phyloP scores from a whole-genome alignment of 1,140 invertebrate species.

The Caenorhabditis briggsae region DNA sequence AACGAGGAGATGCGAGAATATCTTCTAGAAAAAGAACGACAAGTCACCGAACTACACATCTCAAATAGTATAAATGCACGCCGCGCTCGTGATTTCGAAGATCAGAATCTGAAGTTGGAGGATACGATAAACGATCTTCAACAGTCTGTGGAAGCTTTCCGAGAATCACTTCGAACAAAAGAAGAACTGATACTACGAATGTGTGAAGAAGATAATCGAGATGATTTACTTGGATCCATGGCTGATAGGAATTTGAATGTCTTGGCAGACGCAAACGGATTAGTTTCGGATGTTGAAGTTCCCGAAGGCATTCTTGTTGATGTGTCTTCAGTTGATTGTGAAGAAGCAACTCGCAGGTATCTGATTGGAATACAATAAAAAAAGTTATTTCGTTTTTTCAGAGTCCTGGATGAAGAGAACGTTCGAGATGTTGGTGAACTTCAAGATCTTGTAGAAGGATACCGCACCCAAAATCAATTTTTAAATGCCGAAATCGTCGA shows the following conservation, averaged over 20 bases:
- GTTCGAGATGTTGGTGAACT: conserved; percentile 65
- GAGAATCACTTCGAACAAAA: conserved; percentile 66
- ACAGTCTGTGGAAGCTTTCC: conserved; percentile 63
- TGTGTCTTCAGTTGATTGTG: conserved; percentile 21
- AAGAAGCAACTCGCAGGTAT: conserved; percentile 50
- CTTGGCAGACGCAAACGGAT: conserved; percentile 18
- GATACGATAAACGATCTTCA: conserved; percentile 55
- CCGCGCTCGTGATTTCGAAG: conserved; percentile 51
- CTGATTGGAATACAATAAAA: neutral
- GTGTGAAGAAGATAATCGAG: conserved; percentile 57
- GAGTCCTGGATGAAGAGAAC: conserved; percentile 49
- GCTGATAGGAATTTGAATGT: conserved; percentile 7
- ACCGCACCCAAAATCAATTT: conserved; percentile 65
- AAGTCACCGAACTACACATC: conserved; percentile 59
- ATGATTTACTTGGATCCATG: conserved; percentile 37
- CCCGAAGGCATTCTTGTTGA: conserved; percentile 63
- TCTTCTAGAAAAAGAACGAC: conserved; percentile 58
- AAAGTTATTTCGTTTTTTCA: neutral
- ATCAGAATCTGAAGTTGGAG: conserved; percentile 55
- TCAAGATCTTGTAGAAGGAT: conserved; percentile 67
- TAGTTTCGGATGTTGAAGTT: conserved; percentile 58
- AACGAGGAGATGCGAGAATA: conserved; percentile 60
- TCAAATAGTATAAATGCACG: conserved; percentile 54
- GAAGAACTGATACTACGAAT: conserved; percentile 68
- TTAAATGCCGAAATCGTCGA: conserved; percentile 66